Conservation (phyloP, 2,113 vertebrate species). For the Felis chaus region DNA sequence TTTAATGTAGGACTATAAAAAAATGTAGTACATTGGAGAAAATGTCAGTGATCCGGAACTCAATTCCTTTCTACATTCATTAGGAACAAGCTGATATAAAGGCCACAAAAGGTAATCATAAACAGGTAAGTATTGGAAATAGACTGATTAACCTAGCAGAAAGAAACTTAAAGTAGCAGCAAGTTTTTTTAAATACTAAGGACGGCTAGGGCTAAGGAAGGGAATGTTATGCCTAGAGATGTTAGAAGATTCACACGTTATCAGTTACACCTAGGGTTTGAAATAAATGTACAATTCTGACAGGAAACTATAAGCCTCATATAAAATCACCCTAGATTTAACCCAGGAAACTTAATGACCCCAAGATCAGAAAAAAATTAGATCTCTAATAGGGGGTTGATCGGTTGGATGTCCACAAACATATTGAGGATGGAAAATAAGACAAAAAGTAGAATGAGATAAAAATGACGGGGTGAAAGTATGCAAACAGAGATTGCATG, state of each 20-base stretch:
- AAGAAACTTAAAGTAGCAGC: neutral
- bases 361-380: neutral
- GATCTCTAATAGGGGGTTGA: neutral
- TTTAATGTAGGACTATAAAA: neutral
- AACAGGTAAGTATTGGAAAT: neutral
- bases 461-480: neutral
- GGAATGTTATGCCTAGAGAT: neutral
- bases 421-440: neutral
- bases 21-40: neutral
- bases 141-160: neutral
- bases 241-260: too few species aligned
- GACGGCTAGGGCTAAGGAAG: neutral
- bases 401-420: neutral
- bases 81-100: neutral
- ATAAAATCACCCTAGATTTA: neutral
- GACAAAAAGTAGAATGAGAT: neutral
- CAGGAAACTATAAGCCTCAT: neutral
- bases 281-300: neutral
- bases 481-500: neutral
- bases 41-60: neutral
- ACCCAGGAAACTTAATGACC: neutral
- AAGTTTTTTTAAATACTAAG: neutral
- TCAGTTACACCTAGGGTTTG: neutral
- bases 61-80: neutral
- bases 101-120: neutral